These are phyloP conservation scores for Gallinago undulata DNA, from an alignment of 2,113 vertebrate genomes.

Conservation along the genomic window DNA sequence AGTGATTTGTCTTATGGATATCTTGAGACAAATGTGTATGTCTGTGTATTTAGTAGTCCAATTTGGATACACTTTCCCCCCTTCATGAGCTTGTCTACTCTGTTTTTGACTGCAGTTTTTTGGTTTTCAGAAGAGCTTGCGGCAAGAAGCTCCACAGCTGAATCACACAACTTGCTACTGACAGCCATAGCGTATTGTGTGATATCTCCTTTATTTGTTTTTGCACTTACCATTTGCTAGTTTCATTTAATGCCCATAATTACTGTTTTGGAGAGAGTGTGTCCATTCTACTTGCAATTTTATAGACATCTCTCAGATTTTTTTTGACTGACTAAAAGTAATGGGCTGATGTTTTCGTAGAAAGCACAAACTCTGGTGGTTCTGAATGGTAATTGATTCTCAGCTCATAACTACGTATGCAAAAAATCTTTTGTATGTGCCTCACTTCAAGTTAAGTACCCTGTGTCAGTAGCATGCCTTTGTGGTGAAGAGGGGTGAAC, in stretches of 20 bases:
- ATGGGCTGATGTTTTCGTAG: not conserved
- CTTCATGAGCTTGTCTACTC: not conserved
- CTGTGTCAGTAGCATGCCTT: not conserved
- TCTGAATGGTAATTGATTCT: not conserved
- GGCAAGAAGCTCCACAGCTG: not conserved
- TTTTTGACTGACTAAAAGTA: not conserved
- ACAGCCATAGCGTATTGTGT: not conserved
- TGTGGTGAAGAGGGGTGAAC: not conserved
- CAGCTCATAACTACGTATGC: not conserved
- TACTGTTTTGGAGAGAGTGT: not conserved
- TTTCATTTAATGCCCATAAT: not conserved
- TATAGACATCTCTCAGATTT: not conserved
- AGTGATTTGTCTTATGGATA: not conserved
- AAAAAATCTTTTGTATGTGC: not conserved
- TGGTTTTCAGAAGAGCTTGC: not conserved
- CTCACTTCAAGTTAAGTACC: not conserved
- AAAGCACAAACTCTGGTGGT: not conserved
- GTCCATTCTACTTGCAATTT: not conserved
- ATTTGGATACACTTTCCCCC: not conserved
- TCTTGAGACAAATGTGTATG: not conserved
- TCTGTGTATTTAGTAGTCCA: not conserved
- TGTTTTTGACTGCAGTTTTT: not conserved
- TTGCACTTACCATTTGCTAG: not conserved
- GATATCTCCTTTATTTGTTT: not conserved
- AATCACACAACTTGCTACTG: not conserved